Evolutionary conservation across 2,888 invertebrate species (phyloP).

Genomic region (Conomelus anceps): DNA sequence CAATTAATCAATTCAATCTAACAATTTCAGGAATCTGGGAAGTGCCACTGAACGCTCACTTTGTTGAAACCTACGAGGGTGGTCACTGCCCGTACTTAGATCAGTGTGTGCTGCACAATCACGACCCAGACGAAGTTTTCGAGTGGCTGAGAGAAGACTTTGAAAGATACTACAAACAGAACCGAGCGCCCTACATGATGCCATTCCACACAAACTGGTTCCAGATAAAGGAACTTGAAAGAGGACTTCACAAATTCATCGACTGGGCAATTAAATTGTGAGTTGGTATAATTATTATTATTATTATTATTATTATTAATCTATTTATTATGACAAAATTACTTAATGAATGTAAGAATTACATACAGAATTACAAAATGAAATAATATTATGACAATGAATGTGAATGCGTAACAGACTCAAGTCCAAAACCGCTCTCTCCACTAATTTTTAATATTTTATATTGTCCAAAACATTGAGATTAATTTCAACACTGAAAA

Average conservation of each 20-base stretch:
- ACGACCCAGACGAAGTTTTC: conserved; percentile 69
- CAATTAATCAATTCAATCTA: neutral
- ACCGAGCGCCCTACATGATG: conserved; percentile 89
- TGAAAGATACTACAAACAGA: conserved; percentile 49
- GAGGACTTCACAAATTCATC: conserved; percentile 77
- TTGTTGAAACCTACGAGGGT: conserved; percentile 79
- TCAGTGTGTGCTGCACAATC: conserved; percentile 85
- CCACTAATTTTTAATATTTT: too few species aligned
- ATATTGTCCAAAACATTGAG: too few species aligned
- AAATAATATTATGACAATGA: too few species aligned
- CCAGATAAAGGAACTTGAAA: conserved; percentile 74
- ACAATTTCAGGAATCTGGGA: conserved; percentile 72
- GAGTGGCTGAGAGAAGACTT: conserved; percentile 90
- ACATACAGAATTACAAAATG: too few species aligned
- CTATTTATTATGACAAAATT: too few species aligned
- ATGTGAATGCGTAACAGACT: too few species aligned
- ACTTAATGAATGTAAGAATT: too few species aligned
- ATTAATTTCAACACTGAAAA: too few species aligned
- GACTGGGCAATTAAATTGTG: conserved; percentile 69
- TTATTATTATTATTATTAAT: too few species aligned
- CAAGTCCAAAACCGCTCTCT: too few species aligned
- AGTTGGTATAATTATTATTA: conserved; percentile 42
- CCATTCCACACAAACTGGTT: conserved; percentile 97
- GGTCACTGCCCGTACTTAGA: conserved; percentile 89
- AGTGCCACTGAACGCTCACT: conserved; percentile 83